These are phyloP conservation scores for Phyllostomus hastatus DNA, from an alignment of 2,113 vertebrate species.

Conservation along the genomic window DNA sequence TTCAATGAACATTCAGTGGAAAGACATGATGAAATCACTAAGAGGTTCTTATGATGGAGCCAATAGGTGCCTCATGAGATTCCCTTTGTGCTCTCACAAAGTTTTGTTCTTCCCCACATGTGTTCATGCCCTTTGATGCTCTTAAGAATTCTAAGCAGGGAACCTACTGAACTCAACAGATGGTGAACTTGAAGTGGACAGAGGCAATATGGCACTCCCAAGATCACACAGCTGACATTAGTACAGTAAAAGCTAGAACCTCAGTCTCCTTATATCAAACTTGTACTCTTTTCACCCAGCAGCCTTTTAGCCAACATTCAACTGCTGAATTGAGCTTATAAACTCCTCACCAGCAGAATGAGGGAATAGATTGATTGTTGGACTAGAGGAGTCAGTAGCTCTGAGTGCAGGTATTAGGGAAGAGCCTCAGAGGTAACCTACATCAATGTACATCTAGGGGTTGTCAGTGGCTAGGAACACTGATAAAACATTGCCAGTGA, in stretches of 20 bases:
- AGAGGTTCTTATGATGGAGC: neutral
- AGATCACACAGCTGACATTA: neutral
- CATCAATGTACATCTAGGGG: neutral
- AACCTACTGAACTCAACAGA: neutral
- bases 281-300: neutral
- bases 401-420: neutral
- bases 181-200: neutral
- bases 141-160: neutral
- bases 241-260: neutral
- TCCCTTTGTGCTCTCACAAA: neutral
- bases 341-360: neutral
- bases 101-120: constrained; percentile 3
- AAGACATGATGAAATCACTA: constrained; percentile 1
- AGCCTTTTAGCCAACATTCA: neutral
- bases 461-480: neutral
- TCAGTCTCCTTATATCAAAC: neutral
- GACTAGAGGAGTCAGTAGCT: neutral
- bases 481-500: neutral
- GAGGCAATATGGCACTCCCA: neutral
- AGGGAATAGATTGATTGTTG: neutral
- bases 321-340: neutral
- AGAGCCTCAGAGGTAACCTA: neutral
- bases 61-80: neutral
- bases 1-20: neutral
- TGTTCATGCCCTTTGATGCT: neutral